phyloP scores from a whole-genome alignment of 2,888 invertebrate genomes.

The Chrysolina oricalcia region DNA sequence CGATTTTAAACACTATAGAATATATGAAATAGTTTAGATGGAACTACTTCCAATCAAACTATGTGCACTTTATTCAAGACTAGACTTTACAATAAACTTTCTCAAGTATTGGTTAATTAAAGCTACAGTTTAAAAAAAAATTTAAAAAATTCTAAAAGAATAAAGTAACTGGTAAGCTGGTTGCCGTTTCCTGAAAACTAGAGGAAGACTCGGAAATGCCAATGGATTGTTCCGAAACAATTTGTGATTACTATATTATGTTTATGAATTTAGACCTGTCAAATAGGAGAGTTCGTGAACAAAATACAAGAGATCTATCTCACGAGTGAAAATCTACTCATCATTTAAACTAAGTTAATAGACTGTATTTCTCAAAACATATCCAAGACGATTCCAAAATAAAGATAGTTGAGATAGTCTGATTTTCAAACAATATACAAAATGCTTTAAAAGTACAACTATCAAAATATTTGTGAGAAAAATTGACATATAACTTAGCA shows the following conservation, averaged over 20 bases:
- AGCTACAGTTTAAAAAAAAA: slow-evolving; percentile 22
- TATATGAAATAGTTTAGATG: slow-evolving; percentile 18
- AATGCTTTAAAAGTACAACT: no score
- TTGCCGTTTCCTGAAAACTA: neutral
- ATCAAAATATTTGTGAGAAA: no score
- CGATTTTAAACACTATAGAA: slow-evolving; percentile 20
- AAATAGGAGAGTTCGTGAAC: neutral
- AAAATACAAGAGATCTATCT: neutral
- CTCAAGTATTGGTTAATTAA: slow-evolving; percentile 26
- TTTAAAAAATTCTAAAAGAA: neutral
- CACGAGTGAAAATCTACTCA: neutral
- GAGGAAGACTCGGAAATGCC: neutral
- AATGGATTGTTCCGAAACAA: neutral
- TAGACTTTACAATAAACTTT: slow-evolving; percentile 30
- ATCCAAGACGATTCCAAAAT: no score
- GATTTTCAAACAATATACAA: no score
- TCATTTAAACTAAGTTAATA: neutral
- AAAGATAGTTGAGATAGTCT: no score
- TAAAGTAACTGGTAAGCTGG: neutral
- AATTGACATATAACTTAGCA: no score
- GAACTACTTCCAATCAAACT: slow-evolving; percentile 23
- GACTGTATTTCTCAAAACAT: neutral
- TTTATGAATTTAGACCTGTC: neutral
- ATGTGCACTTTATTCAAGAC: slow-evolving; percentile 32
- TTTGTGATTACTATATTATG: neutral